These are phyloP conservation scores for Muscidifurax raptorellus DNA, from an alignment of 1,140 invertebrate genomes.

Conservation along the genomic window DNA sequence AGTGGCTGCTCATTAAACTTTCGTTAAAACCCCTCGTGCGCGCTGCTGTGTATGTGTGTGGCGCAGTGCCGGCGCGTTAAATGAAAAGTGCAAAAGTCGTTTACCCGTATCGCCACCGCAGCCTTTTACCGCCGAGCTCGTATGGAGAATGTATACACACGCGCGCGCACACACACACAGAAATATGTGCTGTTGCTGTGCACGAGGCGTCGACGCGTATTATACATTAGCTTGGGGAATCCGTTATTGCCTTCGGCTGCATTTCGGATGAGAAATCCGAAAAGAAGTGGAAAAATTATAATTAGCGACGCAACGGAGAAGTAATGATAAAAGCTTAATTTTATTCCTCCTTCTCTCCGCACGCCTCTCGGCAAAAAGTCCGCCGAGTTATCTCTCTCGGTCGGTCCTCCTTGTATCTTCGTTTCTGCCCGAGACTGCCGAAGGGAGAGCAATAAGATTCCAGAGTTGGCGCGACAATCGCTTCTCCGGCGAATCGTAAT, in stretches of 20 bases:
- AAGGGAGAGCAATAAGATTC: constrained; percentile 6
- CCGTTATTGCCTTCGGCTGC: no score
- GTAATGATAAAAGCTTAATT: background rate
- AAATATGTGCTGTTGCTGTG: no score
- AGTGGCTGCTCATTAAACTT: constrained; percentile 66
- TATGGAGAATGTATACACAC: background rate
- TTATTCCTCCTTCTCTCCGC: background rate
- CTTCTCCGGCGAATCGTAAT: constrained; percentile 7
- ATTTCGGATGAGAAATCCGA: no score
- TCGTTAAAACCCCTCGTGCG: constrained; percentile 51
- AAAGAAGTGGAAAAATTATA: background rate
- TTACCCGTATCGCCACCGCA: constrained; percentile 32
- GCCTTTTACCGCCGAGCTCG: background rate
- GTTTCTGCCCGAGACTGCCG: background rate
- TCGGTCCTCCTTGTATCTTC: background rate
- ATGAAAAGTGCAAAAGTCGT: constrained; percentile 63
- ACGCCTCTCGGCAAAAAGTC: background rate
- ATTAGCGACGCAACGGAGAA: background rate
- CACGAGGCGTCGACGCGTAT: no score
- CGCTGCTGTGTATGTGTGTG: background rate
- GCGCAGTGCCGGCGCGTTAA: constrained; percentile 44
- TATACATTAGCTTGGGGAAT: no score
- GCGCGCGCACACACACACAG: no score
- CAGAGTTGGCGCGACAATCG: constrained; percentile 11
- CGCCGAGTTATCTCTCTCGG: background rate